A percentile compares a stretch with the other conserved stretches of the same genome.
Evolutionary conservation across 2,888 invertebrate species (phyloP).

Genomic region (Hirtodrosophila cameraria): DNA sequence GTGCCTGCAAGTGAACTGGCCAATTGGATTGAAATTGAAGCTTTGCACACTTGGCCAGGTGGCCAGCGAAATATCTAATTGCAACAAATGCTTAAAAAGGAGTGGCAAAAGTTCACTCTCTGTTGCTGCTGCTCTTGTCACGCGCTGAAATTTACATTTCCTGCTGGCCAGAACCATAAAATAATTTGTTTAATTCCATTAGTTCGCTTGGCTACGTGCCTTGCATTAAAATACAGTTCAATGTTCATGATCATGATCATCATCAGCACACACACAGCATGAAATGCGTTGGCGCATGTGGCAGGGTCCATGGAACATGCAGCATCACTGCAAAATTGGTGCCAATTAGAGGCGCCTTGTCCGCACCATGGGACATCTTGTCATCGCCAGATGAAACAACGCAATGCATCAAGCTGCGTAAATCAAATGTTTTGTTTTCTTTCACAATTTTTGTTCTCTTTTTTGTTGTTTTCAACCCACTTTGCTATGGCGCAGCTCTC

Average conservation of each 20-base stretch:
- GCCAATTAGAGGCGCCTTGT: conserved; percentile 71
- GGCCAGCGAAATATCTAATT: conserved; percentile 26
- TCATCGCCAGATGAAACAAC: conserved; percentile 47
- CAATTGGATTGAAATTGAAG: conserved; percentile 27
- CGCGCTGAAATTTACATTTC: conserved; percentile 71
- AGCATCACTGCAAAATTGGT: conserved; percentile 47
- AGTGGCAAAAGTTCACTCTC: conserved; percentile 23
- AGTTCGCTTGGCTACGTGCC: conserved; percentile 62
- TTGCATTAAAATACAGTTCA: conserved; percentile 53
- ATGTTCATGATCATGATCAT: conserved; percentile 9
- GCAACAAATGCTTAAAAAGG: conserved; percentile 10
- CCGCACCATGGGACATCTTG: conserved; percentile 42
- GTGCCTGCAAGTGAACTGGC: conserved; percentile 14
- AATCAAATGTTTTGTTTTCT: conserved; percentile 64
- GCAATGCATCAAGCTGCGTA: conserved; percentile 44
- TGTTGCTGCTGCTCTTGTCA: conserved; percentile 21
- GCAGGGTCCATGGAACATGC: conserved; percentile 11
- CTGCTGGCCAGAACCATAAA: conserved; percentile 62
- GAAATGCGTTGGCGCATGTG: conserved; percentile 6
- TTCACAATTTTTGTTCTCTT: conserved; percentile 16
- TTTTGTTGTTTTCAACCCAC: conserved; percentile 1
- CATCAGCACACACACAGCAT: conserved; percentile 11
- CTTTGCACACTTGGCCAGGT: conserved; percentile 14
- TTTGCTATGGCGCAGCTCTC: conserved; percentile 7
- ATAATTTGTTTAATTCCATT: conserved; percentile 77